phyloP scores from a whole-genome alignment of 2,888 invertebrate species.

The Heterodera filipjevi region DNA sequence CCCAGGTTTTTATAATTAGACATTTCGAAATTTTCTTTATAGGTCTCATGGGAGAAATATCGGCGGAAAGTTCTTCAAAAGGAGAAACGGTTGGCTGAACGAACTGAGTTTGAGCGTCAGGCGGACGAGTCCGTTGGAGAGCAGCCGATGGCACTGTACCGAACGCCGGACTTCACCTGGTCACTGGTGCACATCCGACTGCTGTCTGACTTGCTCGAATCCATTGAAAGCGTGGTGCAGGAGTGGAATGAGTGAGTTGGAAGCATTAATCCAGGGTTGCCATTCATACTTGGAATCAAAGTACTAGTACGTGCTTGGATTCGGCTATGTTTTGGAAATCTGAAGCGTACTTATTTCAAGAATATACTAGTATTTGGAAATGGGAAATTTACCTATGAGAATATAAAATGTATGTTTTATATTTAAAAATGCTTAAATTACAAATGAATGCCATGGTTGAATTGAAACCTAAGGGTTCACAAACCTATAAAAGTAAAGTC shows the following conservation, averaged over 20 bases:
- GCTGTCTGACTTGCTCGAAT: slow-evolving; percentile 91
- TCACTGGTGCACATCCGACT: slow-evolving; percentile 96
- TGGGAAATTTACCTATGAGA: too few species aligned
- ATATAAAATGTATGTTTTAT: too few species aligned
- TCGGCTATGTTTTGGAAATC: too few species aligned
- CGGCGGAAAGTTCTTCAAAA: slow-evolving; percentile 94
- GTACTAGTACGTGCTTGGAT: too few species aligned
- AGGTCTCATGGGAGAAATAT: slow-evolving; percentile 81
- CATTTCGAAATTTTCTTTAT: slow-evolving; percentile 4
- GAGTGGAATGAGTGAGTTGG: slow-evolving; percentile 76
- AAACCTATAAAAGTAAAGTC: too few species aligned
- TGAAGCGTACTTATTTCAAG: too few species aligned
- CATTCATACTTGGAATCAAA: too few species aligned
- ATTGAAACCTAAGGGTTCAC: too few species aligned
- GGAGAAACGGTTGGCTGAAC: slow-evolving; percentile 70
- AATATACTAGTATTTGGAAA: too few species aligned
- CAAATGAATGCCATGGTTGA: too few species aligned
- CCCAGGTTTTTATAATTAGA: neutral
- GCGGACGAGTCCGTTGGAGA: neutral
- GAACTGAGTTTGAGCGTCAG: slow-evolving; percentile 23
- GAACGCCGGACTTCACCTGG: slow-evolving; percentile 99
- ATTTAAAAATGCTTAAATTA: too few species aligned
- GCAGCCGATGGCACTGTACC: slow-evolving; percentile 68
- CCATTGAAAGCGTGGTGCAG: slow-evolving; percentile 95
- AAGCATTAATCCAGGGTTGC: neutral